These are phyloP conservation scores for human (Homo sapiens) DNA, from an alignment of 2,113 vertebrate genomes.

Conservation along the genomic window GRCh38 chr2:12369001-12369500, in stretches of 20 bases:
- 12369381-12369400: background rate
- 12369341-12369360: background rate
- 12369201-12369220: background rate
- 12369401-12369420: background rate
- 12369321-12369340: background rate
- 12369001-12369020: fast-evolving
- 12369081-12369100: background rate
- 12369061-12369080: background rate
- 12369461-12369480: background rate
- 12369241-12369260: background rate
- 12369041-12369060: background rate
- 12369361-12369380: background rate
- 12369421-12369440: background rate
- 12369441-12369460: background rate
- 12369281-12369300: background rate
- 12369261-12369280: background rate
- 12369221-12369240: background rate
- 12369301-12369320: background rate
- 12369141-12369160: background rate
- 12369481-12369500: background rate
- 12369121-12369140: background rate
- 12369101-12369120: background rate
- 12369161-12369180: background rate
- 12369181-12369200: background rate
- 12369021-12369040: background rate